phyloP scores from a whole-genome alignment of 2,797 vertebrate genomes.

The Sarcoramphus papa region DNA sequence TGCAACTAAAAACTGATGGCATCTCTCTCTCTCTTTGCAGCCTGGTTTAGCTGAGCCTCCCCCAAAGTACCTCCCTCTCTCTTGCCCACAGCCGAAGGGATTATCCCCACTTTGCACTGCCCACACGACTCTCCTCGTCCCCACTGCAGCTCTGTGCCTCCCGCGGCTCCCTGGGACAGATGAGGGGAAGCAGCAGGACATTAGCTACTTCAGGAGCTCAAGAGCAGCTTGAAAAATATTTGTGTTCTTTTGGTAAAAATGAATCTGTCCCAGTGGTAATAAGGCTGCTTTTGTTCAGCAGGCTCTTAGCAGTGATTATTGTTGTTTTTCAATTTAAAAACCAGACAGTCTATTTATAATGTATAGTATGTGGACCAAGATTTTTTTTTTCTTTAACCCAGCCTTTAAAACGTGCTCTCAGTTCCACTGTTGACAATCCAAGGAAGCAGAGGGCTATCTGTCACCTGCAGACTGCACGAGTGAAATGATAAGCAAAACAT shows the following conservation, averaged over 20 bases:
- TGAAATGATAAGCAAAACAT: background rate
- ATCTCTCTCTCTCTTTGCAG: background rate
- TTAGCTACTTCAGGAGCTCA: conserved; percentile 1
- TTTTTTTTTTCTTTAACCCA: background rate
- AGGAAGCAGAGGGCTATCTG: background rate
- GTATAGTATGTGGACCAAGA: background rate
- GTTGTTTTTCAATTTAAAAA: conserved; percentile 43
- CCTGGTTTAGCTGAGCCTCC: background rate
- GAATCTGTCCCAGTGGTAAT: conserved; percentile 37
- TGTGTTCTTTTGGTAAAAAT: conserved; percentile 21
- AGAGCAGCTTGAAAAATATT: conserved; percentile 43
- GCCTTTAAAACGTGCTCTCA: background rate
- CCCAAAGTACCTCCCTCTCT: background rate
- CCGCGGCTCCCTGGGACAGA: background rate
- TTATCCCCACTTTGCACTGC: background rate
- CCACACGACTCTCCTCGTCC: background rate
- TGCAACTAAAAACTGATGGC: background rate
- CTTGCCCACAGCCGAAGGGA: background rate
- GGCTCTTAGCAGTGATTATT: conserved; percentile 44
- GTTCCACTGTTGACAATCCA: background rate
- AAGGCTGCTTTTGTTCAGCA: conserved; percentile 41
- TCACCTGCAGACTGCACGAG: background rate
- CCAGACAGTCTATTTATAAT: conserved; percentile 33
- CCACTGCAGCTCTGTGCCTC: background rate
- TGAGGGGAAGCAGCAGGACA: background rate